Conservation (phyloP, 2,888 invertebrate genomes). For the Drosophila anomelani region DNA sequence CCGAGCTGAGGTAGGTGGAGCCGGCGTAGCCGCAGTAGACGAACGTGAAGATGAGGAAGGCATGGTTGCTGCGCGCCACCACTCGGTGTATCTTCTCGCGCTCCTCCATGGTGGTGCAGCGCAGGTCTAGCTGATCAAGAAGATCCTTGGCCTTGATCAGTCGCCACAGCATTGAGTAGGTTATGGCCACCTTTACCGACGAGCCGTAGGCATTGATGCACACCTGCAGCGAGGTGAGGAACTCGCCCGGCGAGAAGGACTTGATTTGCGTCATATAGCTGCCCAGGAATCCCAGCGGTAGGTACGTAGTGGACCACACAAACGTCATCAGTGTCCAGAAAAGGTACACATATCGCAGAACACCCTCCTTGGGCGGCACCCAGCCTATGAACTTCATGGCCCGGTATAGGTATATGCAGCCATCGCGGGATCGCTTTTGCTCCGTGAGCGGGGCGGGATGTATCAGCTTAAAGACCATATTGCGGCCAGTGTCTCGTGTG, state of each 20-base stretch:
- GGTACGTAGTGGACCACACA: conserved; percentile 43
- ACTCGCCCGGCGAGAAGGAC: conserved; percentile 63
- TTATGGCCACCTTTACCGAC: conserved; percentile 62
- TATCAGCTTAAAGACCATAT: conserved; percentile 62
- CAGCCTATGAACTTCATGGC: conserved; percentile 63
- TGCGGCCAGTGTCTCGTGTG: conserved; percentile 4
- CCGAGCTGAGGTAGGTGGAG: conserved; percentile 60
- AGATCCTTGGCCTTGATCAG: conserved; percentile 54
- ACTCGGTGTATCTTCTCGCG: conserved; percentile 54
- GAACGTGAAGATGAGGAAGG: conserved; percentile 60
- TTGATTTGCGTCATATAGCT: conserved; percentile 63
- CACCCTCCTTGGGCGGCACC: conserved; percentile 56
- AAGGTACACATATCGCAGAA: conserved; percentile 51
- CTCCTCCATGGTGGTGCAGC: conserved; percentile 58
- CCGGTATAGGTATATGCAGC: conserved; percentile 64
- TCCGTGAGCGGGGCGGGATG: conserved; percentile 53
- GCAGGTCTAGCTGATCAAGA: conserved; percentile 64
- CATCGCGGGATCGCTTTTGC: conserved; percentile 48
- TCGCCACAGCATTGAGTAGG: conserved; percentile 58
- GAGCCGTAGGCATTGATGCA: conserved; percentile 70
- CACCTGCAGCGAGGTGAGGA: conserved; percentile 73
- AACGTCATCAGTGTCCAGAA: conserved; percentile 52
- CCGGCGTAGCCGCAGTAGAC: conserved; percentile 62
- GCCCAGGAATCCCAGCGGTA: conserved; percentile 63
- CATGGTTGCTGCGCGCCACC: conserved; percentile 61